Base-by-base conservation (phyloP, 2,113 vertebrate genomes). In the Parus major region DNA sequence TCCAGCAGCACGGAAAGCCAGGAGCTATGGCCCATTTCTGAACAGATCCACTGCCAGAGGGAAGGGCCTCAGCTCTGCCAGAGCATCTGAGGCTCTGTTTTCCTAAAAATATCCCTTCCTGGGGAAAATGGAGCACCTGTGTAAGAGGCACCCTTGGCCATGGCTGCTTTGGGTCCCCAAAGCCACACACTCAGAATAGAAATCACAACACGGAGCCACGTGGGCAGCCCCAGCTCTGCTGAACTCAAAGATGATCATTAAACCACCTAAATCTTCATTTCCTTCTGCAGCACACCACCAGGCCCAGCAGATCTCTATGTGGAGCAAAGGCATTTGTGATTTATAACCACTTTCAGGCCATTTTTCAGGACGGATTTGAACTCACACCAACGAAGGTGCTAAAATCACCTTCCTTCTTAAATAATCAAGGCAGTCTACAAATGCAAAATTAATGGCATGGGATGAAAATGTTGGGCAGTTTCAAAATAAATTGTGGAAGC, bases 401-500 rank as follows among this genome's bases (percentile, higher is more conserved):
- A 65, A 64, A 83, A 91, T 42, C 10, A 36, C 56, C 47, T 86
- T 46, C 66, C 70, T 61, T 15, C 77, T 75, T 75, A 78, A 93
- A 55, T 91, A 94, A 93, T 75, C 91, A 75, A 82, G 63, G 17
- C 28, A 15, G 53, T 41, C 72, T 76, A 25, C 61, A 42, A 84
- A 95, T 78, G 80, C 44, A 46, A 60, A 91, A 95, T 84, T 82
- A 84, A 94, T 56, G 79, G 80, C 31, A 84, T 10, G 47, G 76
- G 78, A 86, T 72, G 41, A 47, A 93, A 92, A 75, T 3, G 61
- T 50, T 84, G 77, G 81, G 72, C 76, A 95, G 84, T 56, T 93
- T 89, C 73, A 89, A 87, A 95, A 92, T 83, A 94, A 96, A 92
- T 92, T 69, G 81, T 92, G 81, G 69, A 92, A 86, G 56, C 87